A percentile compares a stretch with the other conserved stretches of the same genome.
These are phyloP conservation scores for Syngnathus typhle DNA, from an alignment of 2,113 vertebrate genomes.

Conservation along the genomic window DNA sequence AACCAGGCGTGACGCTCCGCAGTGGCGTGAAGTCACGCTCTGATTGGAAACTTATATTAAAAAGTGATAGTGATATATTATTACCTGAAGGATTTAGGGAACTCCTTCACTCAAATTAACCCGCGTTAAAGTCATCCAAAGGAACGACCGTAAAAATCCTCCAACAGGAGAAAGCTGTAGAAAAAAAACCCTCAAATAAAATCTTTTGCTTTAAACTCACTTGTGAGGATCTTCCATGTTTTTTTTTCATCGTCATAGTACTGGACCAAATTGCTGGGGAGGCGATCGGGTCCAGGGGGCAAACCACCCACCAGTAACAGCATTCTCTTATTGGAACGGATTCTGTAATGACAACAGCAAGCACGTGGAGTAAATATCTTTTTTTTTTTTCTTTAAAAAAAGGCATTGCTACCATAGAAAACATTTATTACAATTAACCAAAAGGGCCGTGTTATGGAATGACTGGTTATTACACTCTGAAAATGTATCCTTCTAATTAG, in stretches of 20 bases:
- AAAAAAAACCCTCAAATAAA: slow-evolving; percentile 36
- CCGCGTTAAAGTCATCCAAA: slow-evolving; percentile 61
- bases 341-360: slow-evolving; percentile 75
- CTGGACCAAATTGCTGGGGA: slow-evolving; percentile 99
- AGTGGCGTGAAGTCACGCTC: slow-evolving; percentile 97
- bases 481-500: slow-evolving; percentile 56
- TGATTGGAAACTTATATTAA: slow-evolving; percentile 99
- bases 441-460: slow-evolving; percentile 31
- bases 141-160: slow-evolving; percentile 54
- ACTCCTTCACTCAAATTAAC: slow-evolving; percentile 65
- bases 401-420: neutral
- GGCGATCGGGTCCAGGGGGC: slow-evolving; percentile 96
- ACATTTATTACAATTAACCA: slow-evolving; percentile 37
- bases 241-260: slow-evolving; percentile 99
- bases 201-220: slow-evolving; percentile 74
- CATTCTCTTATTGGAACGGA: slow-evolving; percentile 99
- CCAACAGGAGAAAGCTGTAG: slow-evolving; percentile 39
- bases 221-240: slow-evolving; percentile 99
- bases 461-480: slow-evolving; percentile 43
- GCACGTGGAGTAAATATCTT: slow-evolving; percentile 6
- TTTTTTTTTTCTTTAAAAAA: neutral
- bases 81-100: slow-evolving; percentile 85
- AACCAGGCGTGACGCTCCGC: slow-evolving; percentile 89
- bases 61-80: slow-evolving; percentile 98
- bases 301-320: slow-evolving; percentile 94